phyloP scores from a whole-genome alignment of 2,888 invertebrate genomes.

The Nowickia ferox region DNA sequence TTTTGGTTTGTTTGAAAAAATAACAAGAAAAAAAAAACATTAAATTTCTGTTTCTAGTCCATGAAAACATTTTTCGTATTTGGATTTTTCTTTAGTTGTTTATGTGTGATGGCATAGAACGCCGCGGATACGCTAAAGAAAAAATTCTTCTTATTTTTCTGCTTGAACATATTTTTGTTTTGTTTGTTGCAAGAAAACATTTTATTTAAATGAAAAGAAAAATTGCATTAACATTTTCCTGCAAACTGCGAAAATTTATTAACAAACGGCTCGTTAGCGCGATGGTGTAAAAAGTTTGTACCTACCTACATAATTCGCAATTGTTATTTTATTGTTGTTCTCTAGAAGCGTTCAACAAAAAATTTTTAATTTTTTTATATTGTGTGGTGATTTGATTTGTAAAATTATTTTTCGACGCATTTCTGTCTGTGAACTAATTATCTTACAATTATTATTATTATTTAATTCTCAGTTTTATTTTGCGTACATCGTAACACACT shows the following conservation, averaged over 20 bases:
- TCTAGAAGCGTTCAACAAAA: neutral
- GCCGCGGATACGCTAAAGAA: conserved; percentile 44
- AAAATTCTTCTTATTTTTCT: conserved; percentile 1
- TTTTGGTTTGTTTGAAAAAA: conserved; percentile 22
- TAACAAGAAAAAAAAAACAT: conserved; percentile 15
- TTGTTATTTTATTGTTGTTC: conserved; percentile 1
- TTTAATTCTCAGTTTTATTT: conserved; percentile 5
- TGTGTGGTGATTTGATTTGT: conserved; percentile 30
- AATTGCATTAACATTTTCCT: conserved; percentile 6
- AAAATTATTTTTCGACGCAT: conserved; percentile 35
- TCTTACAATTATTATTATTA: conserved; percentile 3
- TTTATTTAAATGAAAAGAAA: conserved; percentile 27
- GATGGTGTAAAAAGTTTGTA: neutral
- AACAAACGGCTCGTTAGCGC: neutral
- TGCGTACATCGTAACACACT: neutral
- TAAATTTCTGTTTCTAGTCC: conserved; percentile 53
- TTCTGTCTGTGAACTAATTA: conserved; percentile 40
- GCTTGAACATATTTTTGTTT: neutral
- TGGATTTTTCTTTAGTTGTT: conserved; percentile 63
- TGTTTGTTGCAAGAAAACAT: conserved; percentile 12
- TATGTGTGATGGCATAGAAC: conserved; percentile 55
- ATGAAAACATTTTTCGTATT: conserved; percentile 62
- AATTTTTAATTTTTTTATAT: neutral
- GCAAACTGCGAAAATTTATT: neutral
- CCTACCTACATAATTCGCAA: too few relatives aligned